A percentile compares a stretch with the other conserved stretches of the same genome.
Evolutionary conservation across 2,888 invertebrate species (phyloP).

Genomic region (Dicycla oo): DNA sequence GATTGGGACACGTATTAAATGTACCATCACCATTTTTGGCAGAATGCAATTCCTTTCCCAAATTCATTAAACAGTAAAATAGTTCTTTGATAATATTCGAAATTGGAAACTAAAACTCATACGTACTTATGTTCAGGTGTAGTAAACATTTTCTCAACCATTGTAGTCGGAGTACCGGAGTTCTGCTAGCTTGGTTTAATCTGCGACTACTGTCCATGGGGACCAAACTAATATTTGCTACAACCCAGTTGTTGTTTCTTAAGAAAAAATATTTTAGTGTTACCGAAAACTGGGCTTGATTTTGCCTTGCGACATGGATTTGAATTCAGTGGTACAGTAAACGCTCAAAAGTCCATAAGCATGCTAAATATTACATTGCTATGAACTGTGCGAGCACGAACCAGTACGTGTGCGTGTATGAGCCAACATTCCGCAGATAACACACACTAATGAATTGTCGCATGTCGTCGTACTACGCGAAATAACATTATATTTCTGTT

Average conservation of each 20-base stretch:
- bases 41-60: slow-evolving; percentile 33
- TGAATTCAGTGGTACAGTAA: slow-evolving; percentile 4
- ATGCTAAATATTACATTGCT: too few relatives aligned
- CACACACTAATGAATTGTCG: too few relatives aligned
- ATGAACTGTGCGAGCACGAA: too few relatives aligned
- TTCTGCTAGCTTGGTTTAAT: slow-evolving; percentile 59
- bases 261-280: slow-evolving; percentile 25
- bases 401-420: too few relatives aligned
- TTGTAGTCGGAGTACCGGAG: slow-evolving; percentile 43
- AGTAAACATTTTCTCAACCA: slow-evolving; percentile 42
- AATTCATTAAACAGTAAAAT: slow-evolving; percentile 58
- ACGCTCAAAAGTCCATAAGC: too few relatives aligned
- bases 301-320: not conserved
- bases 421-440: too few relatives aligned
- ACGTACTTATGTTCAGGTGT: slow-evolving; percentile 36
- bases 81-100: too few relatives aligned
- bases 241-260: slow-evolving; percentile 33
- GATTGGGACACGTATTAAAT: slow-evolving; percentile 4
- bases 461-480: too few relatives aligned
- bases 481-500: too few relatives aligned
- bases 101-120: not conserved
- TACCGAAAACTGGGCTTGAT: slow-evolving; percentile 1
- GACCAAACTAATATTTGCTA: slow-evolving; percentile 63
- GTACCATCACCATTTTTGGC: not conserved
- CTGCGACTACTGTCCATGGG: slow-evolving; percentile 50